Conservation (phyloP, 2,888 invertebrate species). For the Stenolophus ochropezus region DNA sequence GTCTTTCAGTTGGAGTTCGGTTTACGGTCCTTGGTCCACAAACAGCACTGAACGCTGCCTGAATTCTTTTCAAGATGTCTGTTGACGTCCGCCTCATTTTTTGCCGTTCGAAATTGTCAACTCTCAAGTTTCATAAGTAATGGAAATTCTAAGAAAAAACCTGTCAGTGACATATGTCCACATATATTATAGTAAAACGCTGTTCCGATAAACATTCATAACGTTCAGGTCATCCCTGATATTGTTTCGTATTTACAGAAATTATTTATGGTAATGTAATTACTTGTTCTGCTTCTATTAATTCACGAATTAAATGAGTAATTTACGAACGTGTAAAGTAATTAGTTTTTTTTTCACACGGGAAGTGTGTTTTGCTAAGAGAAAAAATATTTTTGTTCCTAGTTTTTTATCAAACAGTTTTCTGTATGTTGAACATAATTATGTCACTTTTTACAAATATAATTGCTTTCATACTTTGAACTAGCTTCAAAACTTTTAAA, state of each 20-base stretch:
- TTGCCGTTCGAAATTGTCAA: conserved; percentile 54
- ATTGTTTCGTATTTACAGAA: neutral
- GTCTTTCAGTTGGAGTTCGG: neutral
- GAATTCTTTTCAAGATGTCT: conserved; percentile 54
- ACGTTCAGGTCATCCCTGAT: conserved; percentile 10
- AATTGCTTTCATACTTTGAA: neutral
- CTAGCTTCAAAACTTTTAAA: neutral
- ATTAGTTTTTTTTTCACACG: conserved; percentile 30
- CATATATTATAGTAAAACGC: conserved; percentile 51
- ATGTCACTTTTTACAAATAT: conserved; percentile 35
- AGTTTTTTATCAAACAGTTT: conserved; percentile 26
- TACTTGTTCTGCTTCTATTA: neutral
- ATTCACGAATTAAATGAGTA: neutral
- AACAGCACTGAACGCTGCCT: conserved; percentile 18
- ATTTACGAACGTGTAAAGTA: neutral
- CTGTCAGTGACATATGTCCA: conserved; percentile 54
- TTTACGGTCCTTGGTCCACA: conserved; percentile 31
- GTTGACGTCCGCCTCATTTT: conserved; percentile 55
- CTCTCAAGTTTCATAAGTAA: conserved; percentile 60
- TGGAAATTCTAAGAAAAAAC: conserved; percentile 60
- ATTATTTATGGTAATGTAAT: conserved; percentile 22
- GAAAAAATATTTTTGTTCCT: conserved; percentile 33
- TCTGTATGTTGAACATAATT: conserved; percentile 15
- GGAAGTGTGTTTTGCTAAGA: conserved; percentile 3
- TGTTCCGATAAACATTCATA: conserved; percentile 35